Percentiles rank a stretch among this genome's conserved stretches.
These are phyloP conservation scores for Holcopasites calliopsidis DNA, from an alignment of 1,140 invertebrate species.

Conservation along the genomic window DNA sequence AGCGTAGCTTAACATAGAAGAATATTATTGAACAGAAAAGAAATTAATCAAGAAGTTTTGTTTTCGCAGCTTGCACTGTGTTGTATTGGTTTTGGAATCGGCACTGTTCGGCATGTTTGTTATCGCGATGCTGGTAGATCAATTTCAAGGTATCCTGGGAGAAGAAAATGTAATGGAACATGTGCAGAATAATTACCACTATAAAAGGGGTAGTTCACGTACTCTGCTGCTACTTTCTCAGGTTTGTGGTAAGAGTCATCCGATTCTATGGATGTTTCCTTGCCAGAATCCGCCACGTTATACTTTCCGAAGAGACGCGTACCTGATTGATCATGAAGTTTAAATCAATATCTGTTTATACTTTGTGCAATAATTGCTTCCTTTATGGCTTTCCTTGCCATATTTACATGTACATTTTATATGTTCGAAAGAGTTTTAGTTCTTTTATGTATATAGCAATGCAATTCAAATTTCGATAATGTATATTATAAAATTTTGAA, in stretches of 20 bases:
- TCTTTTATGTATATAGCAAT: slow-evolving; percentile 7
- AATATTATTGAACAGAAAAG: not conserved
- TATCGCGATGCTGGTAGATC: slow-evolving; percentile 93
- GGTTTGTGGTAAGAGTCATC: slow-evolving; percentile 89
- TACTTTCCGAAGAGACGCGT: slow-evolving; percentile 80
- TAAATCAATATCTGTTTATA: slow-evolving; percentile 62
- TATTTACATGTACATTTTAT: slow-evolving; percentile 26
- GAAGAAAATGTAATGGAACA: slow-evolving; percentile 92
- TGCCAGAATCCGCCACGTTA: slow-evolving; percentile 81
- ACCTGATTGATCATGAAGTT: slow-evolving; percentile 82
- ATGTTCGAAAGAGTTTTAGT: not conserved
- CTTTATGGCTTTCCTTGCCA: slow-evolving; percentile 4
- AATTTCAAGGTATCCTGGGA: slow-evolving; percentile 90
- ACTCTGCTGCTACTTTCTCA: slow-evolving; percentile 87
- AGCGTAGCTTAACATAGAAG: no score
- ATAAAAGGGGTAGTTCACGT: slow-evolving; percentile 79
- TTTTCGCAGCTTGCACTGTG: slow-evolving; percentile 89
- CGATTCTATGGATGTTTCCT: slow-evolving; percentile 84
- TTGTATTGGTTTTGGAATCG: slow-evolving; percentile 91
- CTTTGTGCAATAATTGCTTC: not conserved
- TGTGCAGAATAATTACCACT: slow-evolving; percentile 85
- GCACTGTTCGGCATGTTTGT: slow-evolving; percentile 94
- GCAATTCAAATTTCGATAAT: slow-evolving; percentile 6
- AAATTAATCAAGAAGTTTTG: slow-evolving; percentile 21
- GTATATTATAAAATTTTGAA: not conserved